Percentiles rank a stretch among this genome's conserved stretches.
phyloP scores from a whole-genome alignment of 2,888 invertebrate species.

The Tortricodes alternella region DNA sequence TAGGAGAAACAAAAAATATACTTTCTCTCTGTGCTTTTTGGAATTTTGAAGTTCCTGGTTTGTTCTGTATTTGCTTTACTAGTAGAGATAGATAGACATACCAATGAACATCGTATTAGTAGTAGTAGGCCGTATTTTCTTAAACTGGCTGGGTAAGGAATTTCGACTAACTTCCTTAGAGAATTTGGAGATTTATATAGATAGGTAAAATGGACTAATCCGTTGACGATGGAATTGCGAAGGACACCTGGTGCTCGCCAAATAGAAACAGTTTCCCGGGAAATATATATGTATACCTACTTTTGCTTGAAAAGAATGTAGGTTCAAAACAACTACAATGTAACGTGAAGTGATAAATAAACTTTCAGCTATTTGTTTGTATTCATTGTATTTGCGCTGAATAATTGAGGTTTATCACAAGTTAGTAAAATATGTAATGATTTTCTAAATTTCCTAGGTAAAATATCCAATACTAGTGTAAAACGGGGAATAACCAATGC shows the following conservation, averaged over 20 bases:
- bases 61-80: too few relatives aligned
- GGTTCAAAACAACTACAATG: constrained; percentile 6
- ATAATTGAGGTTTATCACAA: too few relatives aligned
- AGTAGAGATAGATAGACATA: too few relatives aligned
- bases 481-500: too few relatives aligned
- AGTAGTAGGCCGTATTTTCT: not conserved
- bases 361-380: constrained; percentile 7
- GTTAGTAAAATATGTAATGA: too few relatives aligned
- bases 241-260: constrained; percentile 70
- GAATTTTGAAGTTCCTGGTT: too few relatives aligned
- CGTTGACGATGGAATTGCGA: constrained; percentile 71
- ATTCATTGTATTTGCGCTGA: constrained; percentile 1
- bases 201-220: constrained; percentile 68
- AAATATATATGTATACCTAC: constrained; percentile 15
- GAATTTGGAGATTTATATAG: constrained; percentile 62
- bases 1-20: too few relatives aligned
- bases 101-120: too few relatives aligned
- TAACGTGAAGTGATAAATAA: constrained; percentile 7
- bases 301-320: not conserved
- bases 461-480: too few relatives aligned
- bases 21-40: too few relatives aligned
- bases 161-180: constrained; percentile 40
- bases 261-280: constrained; percentile 60
- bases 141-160: constrained; percentile 59
- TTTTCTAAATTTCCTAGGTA: too few relatives aligned